Evolutionary conservation across 2,888 invertebrate genomes (phyloP).

Genomic region (Hydrotaea cyrtoneurina): DNA sequence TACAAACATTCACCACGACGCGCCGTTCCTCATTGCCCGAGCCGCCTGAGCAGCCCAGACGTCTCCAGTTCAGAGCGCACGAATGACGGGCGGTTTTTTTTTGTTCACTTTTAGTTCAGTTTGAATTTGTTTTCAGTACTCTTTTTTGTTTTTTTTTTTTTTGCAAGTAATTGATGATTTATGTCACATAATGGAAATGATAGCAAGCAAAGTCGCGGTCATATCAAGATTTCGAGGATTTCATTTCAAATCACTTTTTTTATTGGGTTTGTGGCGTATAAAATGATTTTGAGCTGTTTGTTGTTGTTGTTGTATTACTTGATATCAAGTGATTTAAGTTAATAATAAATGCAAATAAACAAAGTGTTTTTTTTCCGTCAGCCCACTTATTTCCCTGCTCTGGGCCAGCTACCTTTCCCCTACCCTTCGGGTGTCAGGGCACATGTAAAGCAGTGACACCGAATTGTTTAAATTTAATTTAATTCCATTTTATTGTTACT

Average conservation of each 20-base stretch:
- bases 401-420: not conserved
- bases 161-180: slow-evolving; percentile 56
- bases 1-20: not conserved
- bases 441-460: not conserved
- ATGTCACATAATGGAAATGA: slow-evolving; percentile 54
- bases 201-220: slow-evolving; percentile 8
- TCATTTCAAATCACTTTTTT: not conserved
- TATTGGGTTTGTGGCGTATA: not conserved
- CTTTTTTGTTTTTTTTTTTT: not conserved
- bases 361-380: not conserved
- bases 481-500: not conserved
- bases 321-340: slow-evolving; percentile 8
- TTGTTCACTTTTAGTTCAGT: slow-evolving; percentile 6
- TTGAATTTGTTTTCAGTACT: not conserved
- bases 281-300: not conserved
- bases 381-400: not conserved
- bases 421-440: not conserved
- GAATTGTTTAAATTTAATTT: slow-evolving; percentile 20
- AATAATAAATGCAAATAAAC: slow-evolving; percentile 22
- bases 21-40: not conserved
- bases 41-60: not conserved
- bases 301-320: not conserved
- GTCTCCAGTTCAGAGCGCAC: slow-evolving; percentile 4
- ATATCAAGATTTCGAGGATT: slow-evolving; percentile 18
- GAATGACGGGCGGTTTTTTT: not conserved